phyloP scores from a whole-genome alignment of 1,140 invertebrate species.

The Halictus rubicundus region DNA sequence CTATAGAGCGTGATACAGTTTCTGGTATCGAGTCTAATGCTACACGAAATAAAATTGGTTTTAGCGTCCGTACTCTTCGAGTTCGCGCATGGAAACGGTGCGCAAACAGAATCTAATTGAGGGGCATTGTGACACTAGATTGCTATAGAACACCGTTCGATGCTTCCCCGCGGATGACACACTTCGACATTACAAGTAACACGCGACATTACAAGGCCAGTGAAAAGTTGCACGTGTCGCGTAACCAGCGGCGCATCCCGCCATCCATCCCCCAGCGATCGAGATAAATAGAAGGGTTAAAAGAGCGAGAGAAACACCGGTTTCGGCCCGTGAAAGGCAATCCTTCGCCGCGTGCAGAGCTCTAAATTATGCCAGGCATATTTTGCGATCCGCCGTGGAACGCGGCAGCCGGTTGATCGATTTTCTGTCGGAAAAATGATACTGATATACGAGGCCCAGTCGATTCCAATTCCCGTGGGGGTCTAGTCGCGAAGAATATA shows the following conservation, averaged over 20 bases:
- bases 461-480: conserved; percentile 53
- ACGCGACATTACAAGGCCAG: background rate
- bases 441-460: conserved; percentile 60
- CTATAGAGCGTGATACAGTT: too few relatives aligned
- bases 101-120: too few relatives aligned
- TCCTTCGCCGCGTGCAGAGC: conserved; percentile 24
- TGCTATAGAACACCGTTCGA: too few relatives aligned
- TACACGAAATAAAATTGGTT: too few relatives aligned
- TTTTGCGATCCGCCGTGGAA: conserved; percentile 53
- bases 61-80: too few relatives aligned
- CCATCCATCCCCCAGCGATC: background rate
- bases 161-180: too few relatives aligned
- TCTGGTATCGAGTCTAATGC: too few relatives aligned
- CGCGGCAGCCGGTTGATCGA: conserved; percentile 47
- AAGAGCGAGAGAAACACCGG: conserved; percentile 17
- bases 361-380: conserved; percentile 61
- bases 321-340: conserved; percentile 38
- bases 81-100: too few relatives aligned
- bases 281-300: conserved; percentile 23
- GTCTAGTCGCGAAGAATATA: conserved; percentile 46
- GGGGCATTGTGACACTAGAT: too few relatives aligned
- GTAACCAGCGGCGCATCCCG: background rate
- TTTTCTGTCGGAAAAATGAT: conserved; percentile 65
- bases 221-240: conserved; percentile 4
- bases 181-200: too few relatives aligned